phyloP scores from a whole-genome alignment of 2,888 invertebrate species.

The Lithophane leautieri region DNA sequence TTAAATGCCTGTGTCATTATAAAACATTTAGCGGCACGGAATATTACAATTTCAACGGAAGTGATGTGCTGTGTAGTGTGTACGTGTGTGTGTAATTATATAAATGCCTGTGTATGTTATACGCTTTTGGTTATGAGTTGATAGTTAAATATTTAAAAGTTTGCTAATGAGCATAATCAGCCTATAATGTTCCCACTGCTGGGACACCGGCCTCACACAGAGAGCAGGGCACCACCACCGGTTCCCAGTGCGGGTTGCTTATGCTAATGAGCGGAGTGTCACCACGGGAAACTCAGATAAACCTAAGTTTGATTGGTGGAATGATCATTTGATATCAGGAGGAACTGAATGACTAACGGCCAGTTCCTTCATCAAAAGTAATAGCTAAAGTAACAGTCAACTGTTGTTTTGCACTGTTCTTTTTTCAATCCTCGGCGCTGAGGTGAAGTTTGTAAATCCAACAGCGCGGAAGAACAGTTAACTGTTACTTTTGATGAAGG shows the following conservation, averaged over 20 bases:
- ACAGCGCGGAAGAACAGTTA: no score
- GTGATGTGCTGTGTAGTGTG: constrained; percentile 40
- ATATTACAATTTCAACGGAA: constrained; percentile 58
- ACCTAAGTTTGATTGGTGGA: not conserved
- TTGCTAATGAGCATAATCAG: not conserved
- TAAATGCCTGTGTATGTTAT: not conserved
- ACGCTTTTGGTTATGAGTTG: constrained; percentile 5
- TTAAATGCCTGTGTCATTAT: constrained; percentile 70
- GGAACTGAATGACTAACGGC: no score
- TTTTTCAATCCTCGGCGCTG: no score
- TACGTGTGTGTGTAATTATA: constrained; percentile 29
- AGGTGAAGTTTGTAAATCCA: no score
- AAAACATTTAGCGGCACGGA: constrained; percentile 74
- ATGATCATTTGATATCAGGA: not conserved
- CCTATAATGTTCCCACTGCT: no score
- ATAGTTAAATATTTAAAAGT: constrained; percentile 17
- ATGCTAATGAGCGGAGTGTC: not conserved
- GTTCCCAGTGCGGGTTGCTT: no score
- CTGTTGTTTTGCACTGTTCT: no score
- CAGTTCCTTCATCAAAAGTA: no score
- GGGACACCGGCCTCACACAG: no score
- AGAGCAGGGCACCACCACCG: no score
- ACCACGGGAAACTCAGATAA: not conserved
- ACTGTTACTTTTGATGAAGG: no score
- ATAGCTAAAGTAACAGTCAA: no score